Evolutionary conservation across 1,140 invertebrate genomes (phyloP).

Genomic region (Diploscapter pachys): DNA sequence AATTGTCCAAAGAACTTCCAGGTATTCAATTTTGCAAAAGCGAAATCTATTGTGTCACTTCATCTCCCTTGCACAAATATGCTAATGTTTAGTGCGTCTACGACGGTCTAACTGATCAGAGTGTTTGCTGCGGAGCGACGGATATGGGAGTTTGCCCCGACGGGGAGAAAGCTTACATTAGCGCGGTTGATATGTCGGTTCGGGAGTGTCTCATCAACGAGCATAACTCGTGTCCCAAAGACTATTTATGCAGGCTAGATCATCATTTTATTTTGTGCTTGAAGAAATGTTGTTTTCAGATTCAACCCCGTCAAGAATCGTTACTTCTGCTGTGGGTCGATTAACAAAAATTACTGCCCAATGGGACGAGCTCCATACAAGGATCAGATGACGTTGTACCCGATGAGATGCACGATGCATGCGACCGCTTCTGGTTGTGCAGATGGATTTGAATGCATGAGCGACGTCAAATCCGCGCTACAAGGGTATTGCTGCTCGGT

Average conservation of each 20-base stretch:
- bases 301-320: conserved; percentile 36
- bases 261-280: too few species aligned
- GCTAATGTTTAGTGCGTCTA: conserved; percentile 27
- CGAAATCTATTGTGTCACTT: too few species aligned
- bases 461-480: conserved; percentile 34
- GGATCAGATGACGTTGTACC: conserved; percentile 32
- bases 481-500: conserved; percentile 40
- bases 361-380: conserved; percentile 35
- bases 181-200: conserved; percentile 36
- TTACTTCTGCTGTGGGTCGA: conserved; percentile 38
- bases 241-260: conserved; percentile 30
- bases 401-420: conserved; percentile 36
- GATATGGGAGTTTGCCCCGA: conserved; percentile 41
- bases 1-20: conserved; percentile 39
- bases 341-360: conserved; percentile 38
- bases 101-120: conserved; percentile 35
- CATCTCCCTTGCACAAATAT: not conserved
- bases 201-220: conserved; percentile 37
- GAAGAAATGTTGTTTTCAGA: too few species aligned
- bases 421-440: conserved; percentile 32
- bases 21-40: not conserved
- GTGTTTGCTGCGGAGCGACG: conserved; percentile 38
- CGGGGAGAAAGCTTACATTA: conserved; percentile 37
- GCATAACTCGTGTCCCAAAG: conserved; percentile 35
- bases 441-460: conserved; percentile 35